Evolutionary conservation across 2,113 vertebrate species (phyloP).

Genomic region (Calcarius ornatus): DNA sequence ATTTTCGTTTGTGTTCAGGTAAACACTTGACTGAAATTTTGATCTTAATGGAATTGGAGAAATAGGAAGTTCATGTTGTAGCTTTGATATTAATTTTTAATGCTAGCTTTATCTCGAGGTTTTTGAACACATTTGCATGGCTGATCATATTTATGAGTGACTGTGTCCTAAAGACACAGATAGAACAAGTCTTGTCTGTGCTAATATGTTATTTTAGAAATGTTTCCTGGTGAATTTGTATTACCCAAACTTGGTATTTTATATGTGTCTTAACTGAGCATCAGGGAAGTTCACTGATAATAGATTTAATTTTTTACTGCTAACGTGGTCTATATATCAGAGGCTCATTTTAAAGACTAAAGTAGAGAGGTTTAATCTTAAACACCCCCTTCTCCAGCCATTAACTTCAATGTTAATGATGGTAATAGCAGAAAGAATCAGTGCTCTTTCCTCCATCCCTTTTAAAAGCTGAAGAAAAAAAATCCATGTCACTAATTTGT

Average conservation of each 20-base stretch:
- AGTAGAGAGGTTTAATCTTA: not conserved
- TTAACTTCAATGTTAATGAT: not conserved
- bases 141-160: not conserved
- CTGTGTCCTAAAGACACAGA: not conserved
- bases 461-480: not conserved
- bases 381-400: not conserved
- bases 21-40: not conserved
- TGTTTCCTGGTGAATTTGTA: not conserved
- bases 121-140: not conserved
- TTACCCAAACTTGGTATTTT: not conserved
- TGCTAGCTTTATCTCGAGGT: not conserved
- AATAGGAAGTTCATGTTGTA: not conserved
- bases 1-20: not conserved
- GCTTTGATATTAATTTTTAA: constrained; percentile 21
- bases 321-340: not conserved
- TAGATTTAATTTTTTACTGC: not conserved
- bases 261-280: not conserved
- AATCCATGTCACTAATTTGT: constrained; percentile 28
- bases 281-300: not conserved
- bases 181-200: not conserved
- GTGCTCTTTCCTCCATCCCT: not conserved
- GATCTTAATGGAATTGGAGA: not conserved
- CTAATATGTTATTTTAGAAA: not conserved
- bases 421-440: constrained; percentile 5
- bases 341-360: not conserved